These are phyloP conservation scores for Apis laboriosa DNA, from an alignment of 1,140 invertebrate genomes.

Conservation along the genomic window DNA sequence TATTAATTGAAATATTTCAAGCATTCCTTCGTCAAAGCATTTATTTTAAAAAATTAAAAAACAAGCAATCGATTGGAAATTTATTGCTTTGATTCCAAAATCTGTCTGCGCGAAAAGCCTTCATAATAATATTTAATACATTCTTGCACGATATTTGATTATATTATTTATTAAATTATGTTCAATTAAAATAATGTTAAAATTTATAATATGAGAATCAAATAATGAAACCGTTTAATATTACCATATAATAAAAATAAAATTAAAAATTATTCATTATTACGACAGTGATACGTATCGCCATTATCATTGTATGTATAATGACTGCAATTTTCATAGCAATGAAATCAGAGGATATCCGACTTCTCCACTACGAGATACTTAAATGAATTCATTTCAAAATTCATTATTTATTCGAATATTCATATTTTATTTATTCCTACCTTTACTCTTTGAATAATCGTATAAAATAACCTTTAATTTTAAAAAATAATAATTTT, in stretches of 20 bases:
- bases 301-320: too few relatives aligned
- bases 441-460: neutral
- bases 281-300: neutral
- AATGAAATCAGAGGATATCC: neutral
- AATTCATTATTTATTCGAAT: neutral
- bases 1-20: neutral
- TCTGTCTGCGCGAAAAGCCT: neutral
- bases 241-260: neutral
- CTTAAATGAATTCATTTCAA: neutral
- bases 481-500: neutral
- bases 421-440: neutral
- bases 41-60: neutral
- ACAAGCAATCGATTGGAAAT: neutral
- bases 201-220: neutral
- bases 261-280: neutral
- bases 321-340: neutral
- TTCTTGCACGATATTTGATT: neutral
- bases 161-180: neutral
- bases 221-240: neutral
- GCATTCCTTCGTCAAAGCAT: neutral
- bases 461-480: neutral
- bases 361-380: neutral
- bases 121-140: neutral
- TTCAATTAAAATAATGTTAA: neutral
- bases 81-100: neutral